Evolutionary conservation across 1,140 invertebrate genomes (phyloP), one percentile per base, ranked within the genome.

Genomic region (Semibalanus balanoides): DNA sequence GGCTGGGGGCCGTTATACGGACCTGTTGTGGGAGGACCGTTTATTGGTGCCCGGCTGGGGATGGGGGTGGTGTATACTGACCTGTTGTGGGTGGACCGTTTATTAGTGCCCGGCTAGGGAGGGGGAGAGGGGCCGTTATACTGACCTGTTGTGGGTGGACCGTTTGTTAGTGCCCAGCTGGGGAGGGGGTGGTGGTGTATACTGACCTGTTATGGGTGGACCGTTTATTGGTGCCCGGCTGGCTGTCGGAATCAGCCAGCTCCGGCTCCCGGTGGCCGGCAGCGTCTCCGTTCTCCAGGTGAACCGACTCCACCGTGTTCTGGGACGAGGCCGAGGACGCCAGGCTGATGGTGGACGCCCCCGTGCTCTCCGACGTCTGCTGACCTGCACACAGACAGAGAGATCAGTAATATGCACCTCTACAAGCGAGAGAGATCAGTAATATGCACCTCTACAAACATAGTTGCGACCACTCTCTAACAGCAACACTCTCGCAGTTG

Each of bases 341-440:
- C 28, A 80, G 77, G 73, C 79, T 80, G 14, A 78, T 78, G 27
- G 31, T 77, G 25, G 79, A 80, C 30, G 77, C 76, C 14, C 7
- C 51, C 22, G 14, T 64, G 51, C 51, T 64, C 51, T 64, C 51
- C 51, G 51, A 64, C 51, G 51, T 25, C 79, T 78, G 76, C 78
- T 77, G 64, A 78, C 77, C 31, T 79, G 76, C 0, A 70, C 43
- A 75, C 11, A 28, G 30, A 51, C 27, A 28, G n/a, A n/a, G n/a
- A n/a, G n/a, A n/a, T n/a, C n/a, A n/a, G n/a, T n/a, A n/a, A n/a
- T n/a, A n/a, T n/a, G n/a, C n/a, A n/a, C n/a, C n/a, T n/a, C n/a
- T n/a, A n/a, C n/a, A n/a, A n/a, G n/a, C n/a, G n/a, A n/a, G n/a
- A n/a, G n/a, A n/a, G n/a, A n/a, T n/a, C n/a, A n/a, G n/a, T n/a